Conservation (phyloP, 92 coral and sea anemone genomes). For the Parazoanthus swiftii region DNA sequence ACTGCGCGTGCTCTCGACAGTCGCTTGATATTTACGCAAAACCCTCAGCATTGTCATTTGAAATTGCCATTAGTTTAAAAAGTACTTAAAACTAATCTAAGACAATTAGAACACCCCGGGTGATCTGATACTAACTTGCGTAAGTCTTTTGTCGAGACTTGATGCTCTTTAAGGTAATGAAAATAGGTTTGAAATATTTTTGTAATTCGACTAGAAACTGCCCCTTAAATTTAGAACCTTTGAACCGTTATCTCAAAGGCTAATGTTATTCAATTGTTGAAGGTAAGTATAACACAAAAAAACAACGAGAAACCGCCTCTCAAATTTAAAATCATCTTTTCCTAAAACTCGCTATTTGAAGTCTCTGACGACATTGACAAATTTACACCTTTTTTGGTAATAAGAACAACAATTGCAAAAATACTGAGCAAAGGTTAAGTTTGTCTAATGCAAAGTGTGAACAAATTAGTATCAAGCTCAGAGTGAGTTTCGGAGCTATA, state of each 20-base stretch:
- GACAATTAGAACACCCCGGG: constrained; percentile 10
- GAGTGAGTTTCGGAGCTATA: neutral
- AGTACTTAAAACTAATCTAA: neutral
- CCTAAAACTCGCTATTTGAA: neutral
- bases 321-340: neutral
- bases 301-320: neutral
- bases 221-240: neutral
- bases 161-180: neutral
- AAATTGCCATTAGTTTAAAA: neutral
- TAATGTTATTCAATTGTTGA: neutral
- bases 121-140: neutral
- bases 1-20: neutral
- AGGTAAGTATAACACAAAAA: neutral
- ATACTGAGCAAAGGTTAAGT: neutral
- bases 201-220: neutral
- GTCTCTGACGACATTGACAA: too few relatives aligned
- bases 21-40: neutral
- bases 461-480: neutral
- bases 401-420: neutral
- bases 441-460: neutral
- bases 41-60: neutral
- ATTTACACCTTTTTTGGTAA: neutral
- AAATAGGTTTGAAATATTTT: neutral
- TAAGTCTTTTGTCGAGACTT: neutral
- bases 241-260: neutral